A percentile compares a stretch with the other conserved stretches of the same genome.
Evolutionary conservation across 2,113 vertebrate species (phyloP).

Genomic region (Hippoglossus stenolepis): DNA sequence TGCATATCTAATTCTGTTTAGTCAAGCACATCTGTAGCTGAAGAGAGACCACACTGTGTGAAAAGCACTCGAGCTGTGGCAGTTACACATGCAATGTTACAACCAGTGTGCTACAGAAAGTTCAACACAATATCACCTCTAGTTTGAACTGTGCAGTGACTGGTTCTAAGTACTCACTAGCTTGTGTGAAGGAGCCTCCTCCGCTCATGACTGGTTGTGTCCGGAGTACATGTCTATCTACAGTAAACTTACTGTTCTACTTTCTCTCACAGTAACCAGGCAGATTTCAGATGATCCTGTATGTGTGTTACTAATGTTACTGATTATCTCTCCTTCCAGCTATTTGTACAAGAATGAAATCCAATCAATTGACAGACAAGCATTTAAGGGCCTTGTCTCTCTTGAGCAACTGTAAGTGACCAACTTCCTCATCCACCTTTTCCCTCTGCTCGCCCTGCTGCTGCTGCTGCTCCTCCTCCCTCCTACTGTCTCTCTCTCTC

Average conservation of each 20-base stretch:
- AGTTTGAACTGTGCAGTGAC: neutral
- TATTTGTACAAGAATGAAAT: conserved; percentile 99
- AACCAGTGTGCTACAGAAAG: neutral
- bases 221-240: neutral
- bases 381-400: conserved; percentile 99
- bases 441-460: conserved; percentile 66
- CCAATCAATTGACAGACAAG: conserved; percentile 99
- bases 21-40: neutral
- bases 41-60: neutral
- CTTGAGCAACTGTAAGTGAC: conserved; percentile 99
- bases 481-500: neutral
- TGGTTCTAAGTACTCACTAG: neutral
- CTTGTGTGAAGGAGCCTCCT: neutral
- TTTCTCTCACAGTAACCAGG: conserved; percentile 33
- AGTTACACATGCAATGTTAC: neutral
- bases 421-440: conserved; percentile 63
- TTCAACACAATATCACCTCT: neutral
- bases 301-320: conserved; percentile 88
- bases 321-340: conserved; percentile 97
- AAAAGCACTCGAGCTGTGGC: neutral
- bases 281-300: conserved; percentile 56
- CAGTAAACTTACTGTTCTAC: neutral
- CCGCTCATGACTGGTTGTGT: neutral
- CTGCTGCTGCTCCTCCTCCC: conserved; percentile 67
- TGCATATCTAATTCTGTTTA: neutral